Evolutionary conservation across 2,888 invertebrate species (phyloP).

Genomic region (Chloroclystis v-ata): DNA sequence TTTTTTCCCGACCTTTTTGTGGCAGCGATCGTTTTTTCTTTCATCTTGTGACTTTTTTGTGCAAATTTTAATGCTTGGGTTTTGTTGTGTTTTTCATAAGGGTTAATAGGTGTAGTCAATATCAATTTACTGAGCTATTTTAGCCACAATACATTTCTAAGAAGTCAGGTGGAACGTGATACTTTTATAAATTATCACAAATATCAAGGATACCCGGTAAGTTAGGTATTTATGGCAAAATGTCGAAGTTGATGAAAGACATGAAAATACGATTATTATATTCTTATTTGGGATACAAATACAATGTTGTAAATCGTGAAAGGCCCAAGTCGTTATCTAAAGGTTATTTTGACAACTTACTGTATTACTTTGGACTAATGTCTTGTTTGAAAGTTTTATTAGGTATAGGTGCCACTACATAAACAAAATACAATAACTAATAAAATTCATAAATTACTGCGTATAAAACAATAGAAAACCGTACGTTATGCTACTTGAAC

Average conservation of each 20-base stretch:
- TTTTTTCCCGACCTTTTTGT: constrained; percentile 25
- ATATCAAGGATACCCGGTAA: constrained; percentile 38
- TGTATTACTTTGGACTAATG: too few relatives aligned
- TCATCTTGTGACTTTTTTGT: constrained; percentile 7
- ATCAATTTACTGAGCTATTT: constrained; percentile 40
- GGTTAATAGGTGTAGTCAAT: constrained; percentile 22
- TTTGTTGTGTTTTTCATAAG: constrained; percentile 17
- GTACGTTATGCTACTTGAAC: too few relatives aligned
- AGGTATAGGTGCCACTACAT: not conserved
- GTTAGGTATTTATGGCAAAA: constrained; percentile 30
- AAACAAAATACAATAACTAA: too few relatives aligned
- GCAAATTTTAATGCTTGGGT: constrained; percentile 7
- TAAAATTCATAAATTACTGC: too few relatives aligned
- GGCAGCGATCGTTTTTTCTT: constrained; percentile 15
- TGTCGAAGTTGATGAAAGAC: constrained; percentile 21
- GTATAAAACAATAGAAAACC: too few relatives aligned
- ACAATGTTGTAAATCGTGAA: not conserved
- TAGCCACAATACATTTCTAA: constrained; percentile 47
- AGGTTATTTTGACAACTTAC: not conserved
- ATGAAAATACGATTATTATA: constrained; percentile 19
- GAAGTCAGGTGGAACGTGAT: constrained; percentile 57
- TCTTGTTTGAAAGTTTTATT: not conserved
- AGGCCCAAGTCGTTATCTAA: not conserved
- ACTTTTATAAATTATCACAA: constrained; percentile 45
- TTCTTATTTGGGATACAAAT: not conserved